A percentile compares a stretch with the other conserved stretches of the same genome.
Evolutionary conservation across 1,140 invertebrate species (phyloP).

Genomic region (Cherax destructor): DNA sequence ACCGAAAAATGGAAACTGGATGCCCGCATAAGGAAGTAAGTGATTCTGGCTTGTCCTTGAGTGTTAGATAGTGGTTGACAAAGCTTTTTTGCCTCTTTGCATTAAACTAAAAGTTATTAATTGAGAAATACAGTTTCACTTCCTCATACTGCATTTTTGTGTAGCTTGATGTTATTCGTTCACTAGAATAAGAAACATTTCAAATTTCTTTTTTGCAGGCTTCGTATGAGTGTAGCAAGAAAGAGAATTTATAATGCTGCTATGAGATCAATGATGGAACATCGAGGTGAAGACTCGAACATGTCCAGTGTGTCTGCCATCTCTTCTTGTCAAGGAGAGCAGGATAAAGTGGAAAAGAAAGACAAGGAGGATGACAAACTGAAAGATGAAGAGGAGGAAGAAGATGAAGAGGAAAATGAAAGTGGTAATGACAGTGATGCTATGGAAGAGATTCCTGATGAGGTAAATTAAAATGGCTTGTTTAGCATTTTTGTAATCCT

Average conservation of each 20-base stretch:
- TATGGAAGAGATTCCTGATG: slow-evolving; percentile 68
- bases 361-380: slow-evolving; percentile 62
- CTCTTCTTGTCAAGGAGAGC: slow-evolving; percentile 47
- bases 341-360: slow-evolving; percentile 66
- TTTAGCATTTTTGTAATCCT: not conserved
- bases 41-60: not conserved
- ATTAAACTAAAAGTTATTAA: no score
- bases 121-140: no score
- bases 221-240: slow-evolving; percentile 65
- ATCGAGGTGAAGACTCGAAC: slow-evolving; percentile 70
- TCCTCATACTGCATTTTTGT: no score
- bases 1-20: slow-evolving; percentile 88
- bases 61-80: not conserved
- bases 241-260: slow-evolving; percentile 69
- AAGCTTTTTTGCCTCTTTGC: not conserved
- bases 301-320: slow-evolving; percentile 67
- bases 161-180: no score
- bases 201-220: not conserved
- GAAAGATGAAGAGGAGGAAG: slow-evolving; percentile 72
- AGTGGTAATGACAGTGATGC: slow-evolving; percentile 72
- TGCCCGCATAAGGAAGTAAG: slow-evolving; percentile 74
- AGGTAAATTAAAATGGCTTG: slow-evolving; percentile 7
- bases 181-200: no score
- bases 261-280: slow-evolving; percentile 62
- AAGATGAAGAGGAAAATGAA: slow-evolving; percentile 72